Percentiles rank a stretch among this genome's conserved stretches.
Conservation (phyloP, 2,888 invertebrate species). For the Xestoiulus laeticollis region DNA sequence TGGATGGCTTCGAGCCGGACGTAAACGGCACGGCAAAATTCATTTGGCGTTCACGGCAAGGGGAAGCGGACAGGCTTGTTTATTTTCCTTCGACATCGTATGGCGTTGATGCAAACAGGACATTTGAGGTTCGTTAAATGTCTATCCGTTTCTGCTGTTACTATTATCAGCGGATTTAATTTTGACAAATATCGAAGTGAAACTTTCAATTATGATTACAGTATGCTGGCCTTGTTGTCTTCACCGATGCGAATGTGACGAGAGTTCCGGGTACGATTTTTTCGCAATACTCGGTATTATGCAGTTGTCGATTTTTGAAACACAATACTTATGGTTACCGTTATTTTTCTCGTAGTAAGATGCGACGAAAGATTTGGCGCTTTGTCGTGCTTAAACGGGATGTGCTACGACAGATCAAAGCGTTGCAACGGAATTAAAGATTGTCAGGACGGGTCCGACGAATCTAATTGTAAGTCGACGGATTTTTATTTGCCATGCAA, state of each 20-base stretch:
- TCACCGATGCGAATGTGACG: slow-evolving; percentile 80
- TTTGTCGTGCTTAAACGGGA: slow-evolving; percentile 78
- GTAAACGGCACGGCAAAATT: slow-evolving; percentile 85
- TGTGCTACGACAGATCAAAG: slow-evolving; percentile 79
- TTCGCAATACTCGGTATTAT: slow-evolving; percentile 63
- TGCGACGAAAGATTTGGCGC: slow-evolving; percentile 80
- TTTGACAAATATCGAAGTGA: neutral
- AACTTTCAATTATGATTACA: slow-evolving; percentile 58
- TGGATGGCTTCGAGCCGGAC: slow-evolving; percentile 86
- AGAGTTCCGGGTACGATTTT: slow-evolving; percentile 66
- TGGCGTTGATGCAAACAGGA: slow-evolving; percentile 92
- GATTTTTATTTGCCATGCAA: no score
- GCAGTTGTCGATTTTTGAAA: neutral
- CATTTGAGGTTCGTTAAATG: slow-evolving; percentile 73
- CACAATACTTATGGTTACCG: neutral
- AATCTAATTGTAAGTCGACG: slow-evolving; percentile 73
- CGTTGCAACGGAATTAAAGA: slow-evolving; percentile 81
- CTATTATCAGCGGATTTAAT: no score
- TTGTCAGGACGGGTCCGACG: slow-evolving; percentile 87
- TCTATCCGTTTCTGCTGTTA: neutral
- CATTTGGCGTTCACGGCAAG: slow-evolving; percentile 84
- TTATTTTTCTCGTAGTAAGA: slow-evolving; percentile 59
- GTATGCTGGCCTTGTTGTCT: slow-evolving; percentile 83
- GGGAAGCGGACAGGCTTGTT: slow-evolving; percentile 84
- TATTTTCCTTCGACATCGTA: slow-evolving; percentile 89